Evolutionary conservation across 2,888 invertebrate species (phyloP), one percentile per base, ranked within the genome.

Genomic region (Eupithecia pulchellata): DNA sequence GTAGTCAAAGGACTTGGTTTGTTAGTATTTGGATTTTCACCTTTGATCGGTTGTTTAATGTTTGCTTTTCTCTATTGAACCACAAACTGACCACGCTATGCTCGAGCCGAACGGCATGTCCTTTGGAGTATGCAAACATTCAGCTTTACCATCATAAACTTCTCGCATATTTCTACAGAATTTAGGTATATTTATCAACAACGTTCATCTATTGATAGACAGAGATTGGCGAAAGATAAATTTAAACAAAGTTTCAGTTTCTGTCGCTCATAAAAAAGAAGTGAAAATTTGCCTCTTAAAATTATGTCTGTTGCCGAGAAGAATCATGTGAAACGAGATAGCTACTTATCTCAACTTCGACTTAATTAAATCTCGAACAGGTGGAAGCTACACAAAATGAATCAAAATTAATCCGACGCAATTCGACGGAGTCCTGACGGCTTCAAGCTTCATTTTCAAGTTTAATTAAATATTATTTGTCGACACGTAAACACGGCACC

Each of bases 361-460:
- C 83, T 86, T 91, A 91, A 93, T 93, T 92, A 92, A 91, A 91
- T 92, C 89, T 86, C 82, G 86, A 91, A 88, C 91, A 92, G 91
- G 91, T 91, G 89, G 90, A 82, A 86, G 88, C 84, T 83, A 86
- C 86, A 86, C 87, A 85, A 87, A 90, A 90, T 91, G 88, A 91
- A 91, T 91, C 90, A 89, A 92, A 93, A 91, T 93, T 91, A 92
- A 92, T 91, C 89, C 86, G 79, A 81, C 79, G 86, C 88, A 88
- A 89, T 90, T 91, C 91, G 90, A 90, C 86, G 84, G 84, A 80
- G 80, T 81, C 84, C 76, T 84, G 83, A 81, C 82, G 83, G 85
- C 83, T 86, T 85, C 83, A 76, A 78, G 86, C 83, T 85, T 83
- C 79, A 85, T 86, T 86, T 82, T 87, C 84, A 80, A 84, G 77